Base-by-base conservation (phyloP, 2,113 vertebrate species). In the Oreamnos americanus region DNA sequence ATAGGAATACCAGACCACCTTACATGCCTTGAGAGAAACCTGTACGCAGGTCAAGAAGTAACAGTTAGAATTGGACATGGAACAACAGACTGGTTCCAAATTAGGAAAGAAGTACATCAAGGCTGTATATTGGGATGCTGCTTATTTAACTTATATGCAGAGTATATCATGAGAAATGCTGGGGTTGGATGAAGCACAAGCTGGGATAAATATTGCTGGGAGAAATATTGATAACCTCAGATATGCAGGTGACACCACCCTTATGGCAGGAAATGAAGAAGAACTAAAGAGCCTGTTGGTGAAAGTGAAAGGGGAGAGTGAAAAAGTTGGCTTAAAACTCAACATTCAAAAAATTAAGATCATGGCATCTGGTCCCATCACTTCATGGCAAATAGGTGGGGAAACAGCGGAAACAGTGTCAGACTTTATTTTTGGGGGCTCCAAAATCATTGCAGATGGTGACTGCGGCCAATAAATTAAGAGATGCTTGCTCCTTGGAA, bases 201-300 rank as follows among this genome's bases (percentile, higher is more conserved):
- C 7, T 67, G 62, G 16, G 17, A 67, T 67, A 9, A n/a, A n/a
- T 7, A 19, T 67, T n/a, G 33, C 16, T 4, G 33, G 16, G 62
- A 67, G 62, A n/a, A n/a, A 67, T 67, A n/a, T n/a, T 7, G n/a
- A 67, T 19, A 67, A 67, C 33, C 33, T 67, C 33, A n/a, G 7
- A n/a, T 19, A 67, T 0, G 0, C 33, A n/a, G 62, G 2, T 67
- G 62, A 67, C 3, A 67, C 33, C 16, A 67, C 2, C 62, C 33
- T 67, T 55, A 67, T 19, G 62, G 33, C 33, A 67, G 62, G n/a
- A 67, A 67, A 16, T 2, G 16, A 19, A n/a, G 16, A 19, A 9
- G 33, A 67, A 9, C 62, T n/a, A n/a, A 67, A 67, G 7, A 19
- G 7, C 33, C 62, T 67, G 16, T 10, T 19, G 33, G 30, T 19